Evolutionary conservation across 1,140 invertebrate genomes (phyloP).

Genomic region (Aphis craccivora): DNA sequence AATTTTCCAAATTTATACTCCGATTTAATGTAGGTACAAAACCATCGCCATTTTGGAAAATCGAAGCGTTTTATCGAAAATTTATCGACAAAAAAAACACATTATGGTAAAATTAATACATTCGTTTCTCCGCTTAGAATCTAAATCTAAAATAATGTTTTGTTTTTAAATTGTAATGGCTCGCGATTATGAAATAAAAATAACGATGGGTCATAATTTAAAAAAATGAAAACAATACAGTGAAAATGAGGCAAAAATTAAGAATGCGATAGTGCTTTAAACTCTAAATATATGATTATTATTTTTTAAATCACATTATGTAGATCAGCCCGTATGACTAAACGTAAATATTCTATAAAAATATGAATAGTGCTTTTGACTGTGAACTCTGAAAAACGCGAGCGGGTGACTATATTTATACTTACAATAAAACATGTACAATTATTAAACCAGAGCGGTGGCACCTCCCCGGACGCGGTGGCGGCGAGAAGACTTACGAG

Average conservation of each 20-base stretch:
- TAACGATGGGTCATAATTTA: not conserved
- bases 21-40: too few species aligned
- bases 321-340: not conserved
- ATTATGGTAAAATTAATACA: too few species aligned
- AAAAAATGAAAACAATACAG: not conserved
- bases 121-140: too few species aligned
- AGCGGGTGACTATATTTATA: not conserved
- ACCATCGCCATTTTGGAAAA: too few species aligned
- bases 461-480: not conserved
- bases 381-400: not conserved
- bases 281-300: not conserved
- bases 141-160: too few species aligned
- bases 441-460: not conserved
- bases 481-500: conserved; percentile 9
- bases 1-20: too few species aligned
- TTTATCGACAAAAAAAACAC: too few species aligned
- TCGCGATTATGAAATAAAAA: too few species aligned
- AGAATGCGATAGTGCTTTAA: not conserved
- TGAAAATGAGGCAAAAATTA: not conserved
- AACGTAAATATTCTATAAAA: too few species aligned
- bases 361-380: not conserved
- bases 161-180: too few species aligned
- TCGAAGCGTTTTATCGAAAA: too few species aligned
- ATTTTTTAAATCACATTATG: not conserved
- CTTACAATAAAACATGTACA: conserved; percentile 4